These are phyloP conservation scores for Leptarthrus brevirostris DNA, from an alignment of 2,888 invertebrate genomes.

Conservation along the genomic window DNA sequence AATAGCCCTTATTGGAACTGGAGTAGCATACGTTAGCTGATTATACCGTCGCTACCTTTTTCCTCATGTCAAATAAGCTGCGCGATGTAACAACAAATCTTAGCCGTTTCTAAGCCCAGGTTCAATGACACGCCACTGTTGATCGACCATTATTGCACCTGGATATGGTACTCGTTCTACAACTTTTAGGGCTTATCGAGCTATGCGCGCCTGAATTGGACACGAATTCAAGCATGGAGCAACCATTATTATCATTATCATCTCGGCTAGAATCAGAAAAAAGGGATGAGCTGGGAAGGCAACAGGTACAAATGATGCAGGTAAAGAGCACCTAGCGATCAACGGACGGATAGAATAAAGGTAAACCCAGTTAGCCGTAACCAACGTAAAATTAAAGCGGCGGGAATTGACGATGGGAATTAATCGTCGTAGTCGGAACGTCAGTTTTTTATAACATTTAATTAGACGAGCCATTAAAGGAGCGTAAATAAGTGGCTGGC, in stretches of 20 bases:
- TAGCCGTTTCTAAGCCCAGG: constrained; percentile 9
- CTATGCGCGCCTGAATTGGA: background rate
- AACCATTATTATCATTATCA: constrained; percentile 28
- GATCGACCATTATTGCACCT: constrained; percentile 2
- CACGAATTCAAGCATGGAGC: background rate
- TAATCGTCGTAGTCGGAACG: constrained; percentile 16
- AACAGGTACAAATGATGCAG: constrained; percentile 44
- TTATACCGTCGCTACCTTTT: background rate
- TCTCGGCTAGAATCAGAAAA: constrained; percentile 8
- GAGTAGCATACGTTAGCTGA: constrained; percentile 3
- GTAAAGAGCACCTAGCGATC: constrained; percentile 10
- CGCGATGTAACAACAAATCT: background rate
- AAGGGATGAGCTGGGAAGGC: constrained; percentile 14
- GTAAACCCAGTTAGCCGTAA: constrained; percentile 32
- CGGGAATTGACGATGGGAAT: constrained; percentile 12
- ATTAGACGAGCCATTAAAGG: constrained; percentile 23
- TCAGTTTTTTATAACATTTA: constrained; percentile 19
- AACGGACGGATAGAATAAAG: background rate
- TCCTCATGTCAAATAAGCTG: background rate
- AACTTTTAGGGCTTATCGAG: constrained; percentile 11
- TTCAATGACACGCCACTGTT: constrained; percentile 27
- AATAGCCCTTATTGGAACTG: constrained; percentile 4
- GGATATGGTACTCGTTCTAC: constrained; percentile 26
- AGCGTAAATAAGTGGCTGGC: background rate
- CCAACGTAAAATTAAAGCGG: constrained; percentile 17